A percentile compares a stretch with the other conserved stretches of the same genome.
These are phyloP conservation scores for Spatulosminthurus flaviceps DNA, from an alignment of 2,888 invertebrate species.

Conservation along the genomic window DNA sequence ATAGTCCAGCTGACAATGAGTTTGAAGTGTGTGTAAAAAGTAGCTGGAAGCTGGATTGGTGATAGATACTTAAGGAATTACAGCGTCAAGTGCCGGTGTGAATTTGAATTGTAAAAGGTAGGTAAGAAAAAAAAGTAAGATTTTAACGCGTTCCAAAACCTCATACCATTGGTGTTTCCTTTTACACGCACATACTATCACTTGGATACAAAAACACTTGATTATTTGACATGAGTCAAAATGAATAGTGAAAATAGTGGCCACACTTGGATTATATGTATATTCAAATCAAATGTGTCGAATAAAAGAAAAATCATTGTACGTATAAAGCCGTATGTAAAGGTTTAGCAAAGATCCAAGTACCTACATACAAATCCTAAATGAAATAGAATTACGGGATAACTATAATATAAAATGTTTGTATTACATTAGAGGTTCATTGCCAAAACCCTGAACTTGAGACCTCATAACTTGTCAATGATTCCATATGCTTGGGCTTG, in stretches of 20 bases:
- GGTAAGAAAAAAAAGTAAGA: background rate
- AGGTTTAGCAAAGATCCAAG: background rate
- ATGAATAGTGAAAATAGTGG: constrained; percentile 16
- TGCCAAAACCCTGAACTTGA: constrained; percentile 46
- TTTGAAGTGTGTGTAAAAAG: too few relatives aligned
- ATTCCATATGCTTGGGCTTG: too few relatives aligned
- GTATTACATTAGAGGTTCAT: constrained; percentile 33
- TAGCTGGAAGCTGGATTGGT: too few relatives aligned
- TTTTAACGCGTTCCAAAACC: constrained; percentile 11
- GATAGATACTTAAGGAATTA: too few relatives aligned
- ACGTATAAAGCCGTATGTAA: background rate
- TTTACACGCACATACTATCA: constrained; percentile 24
- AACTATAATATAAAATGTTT: background rate
- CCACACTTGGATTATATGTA: constrained; percentile 19
- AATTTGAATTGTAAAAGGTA: background rate
- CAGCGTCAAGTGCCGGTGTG: background rate
- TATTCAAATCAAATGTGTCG: background rate
- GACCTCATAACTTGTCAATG: constrained; percentile 29
- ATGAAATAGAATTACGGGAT: too few relatives aligned
- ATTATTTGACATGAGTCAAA: constrained; percentile 25
- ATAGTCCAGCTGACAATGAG: too few relatives aligned
- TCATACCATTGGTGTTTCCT: background rate
- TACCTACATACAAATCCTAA: too few relatives aligned
- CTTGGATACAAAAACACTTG: background rate
- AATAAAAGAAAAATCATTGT: constrained; percentile 15